These are phyloP conservation scores for Rattus rattus DNA, from an alignment of 2,113 vertebrate species.

Conservation along the genomic window DNA sequence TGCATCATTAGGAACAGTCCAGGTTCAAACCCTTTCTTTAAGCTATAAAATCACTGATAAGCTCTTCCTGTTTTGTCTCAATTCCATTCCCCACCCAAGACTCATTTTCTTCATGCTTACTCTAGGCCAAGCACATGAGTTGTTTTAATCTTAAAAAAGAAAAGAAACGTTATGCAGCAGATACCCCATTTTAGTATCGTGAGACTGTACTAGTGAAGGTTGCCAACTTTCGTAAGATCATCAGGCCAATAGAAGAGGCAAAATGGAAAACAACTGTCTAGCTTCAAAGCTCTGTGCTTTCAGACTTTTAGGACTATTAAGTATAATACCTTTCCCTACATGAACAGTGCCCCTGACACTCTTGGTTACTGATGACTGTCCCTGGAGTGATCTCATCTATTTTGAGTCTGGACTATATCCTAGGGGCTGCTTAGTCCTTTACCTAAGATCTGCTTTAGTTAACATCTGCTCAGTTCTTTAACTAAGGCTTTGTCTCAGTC, in stretches of 20 bases:
- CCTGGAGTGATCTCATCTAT: background rate
- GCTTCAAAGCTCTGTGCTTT: background rate
- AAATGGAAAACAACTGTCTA: background rate
- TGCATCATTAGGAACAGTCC: background rate
- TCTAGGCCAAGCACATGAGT: background rate
- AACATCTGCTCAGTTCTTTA: background rate
- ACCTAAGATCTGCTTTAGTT: background rate
- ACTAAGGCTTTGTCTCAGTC: background rate
- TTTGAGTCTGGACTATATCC: background rate
- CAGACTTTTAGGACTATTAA: background rate
- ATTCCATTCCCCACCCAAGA: background rate
- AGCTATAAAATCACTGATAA: background rate
- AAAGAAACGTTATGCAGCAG: background rate
- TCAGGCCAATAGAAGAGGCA: background rate
- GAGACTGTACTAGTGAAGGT: background rate
- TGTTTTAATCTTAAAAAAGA: background rate
- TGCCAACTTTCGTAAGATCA: background rate
- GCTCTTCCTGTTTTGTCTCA: background rate
- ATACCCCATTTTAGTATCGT: background rate
- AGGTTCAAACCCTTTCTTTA: background rate
- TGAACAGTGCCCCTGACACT: background rate
- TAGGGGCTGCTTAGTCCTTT: background rate
- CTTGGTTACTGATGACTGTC: background rate
- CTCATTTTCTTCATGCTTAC: background rate
- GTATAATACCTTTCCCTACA: background rate